phyloP scores from a whole-genome alignment of 2,797 vertebrate genomes.

The Malacoctenus gilli region DNA sequence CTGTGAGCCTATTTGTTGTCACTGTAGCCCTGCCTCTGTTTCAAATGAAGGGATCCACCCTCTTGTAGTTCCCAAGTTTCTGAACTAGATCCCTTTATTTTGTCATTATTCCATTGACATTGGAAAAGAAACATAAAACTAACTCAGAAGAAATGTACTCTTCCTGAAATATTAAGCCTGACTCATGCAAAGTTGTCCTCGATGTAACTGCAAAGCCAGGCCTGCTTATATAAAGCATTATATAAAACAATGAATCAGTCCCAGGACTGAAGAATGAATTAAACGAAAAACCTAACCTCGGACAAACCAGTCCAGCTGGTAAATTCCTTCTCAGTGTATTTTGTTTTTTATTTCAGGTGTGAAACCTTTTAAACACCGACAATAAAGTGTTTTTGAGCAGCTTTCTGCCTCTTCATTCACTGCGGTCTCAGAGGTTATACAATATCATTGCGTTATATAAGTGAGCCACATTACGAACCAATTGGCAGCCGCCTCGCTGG shows the following conservation, averaged over 20 bases:
- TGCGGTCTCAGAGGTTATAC: slow-evolving; percentile 72
- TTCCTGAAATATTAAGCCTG: no score
- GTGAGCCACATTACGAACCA: slow-evolving; percentile 76
- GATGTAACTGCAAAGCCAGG: slow-evolving; percentile 21
- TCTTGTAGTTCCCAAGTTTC: no score
- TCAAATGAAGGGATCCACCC: no score
- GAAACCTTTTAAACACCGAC: background rate
- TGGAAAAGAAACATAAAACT: no score
- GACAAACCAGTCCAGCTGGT: no score
- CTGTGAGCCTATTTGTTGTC: no score
- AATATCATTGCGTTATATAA: slow-evolving; percentile 82
- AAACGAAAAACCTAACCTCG: no score
- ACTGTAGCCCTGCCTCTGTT: no score
- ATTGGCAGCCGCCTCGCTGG: slow-evolving; percentile 36
- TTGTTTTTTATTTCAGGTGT: background rate
- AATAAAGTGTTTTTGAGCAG: slow-evolving; percentile 2
- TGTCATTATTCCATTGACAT: no score
- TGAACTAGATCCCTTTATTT: no score
- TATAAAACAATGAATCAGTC: slow-evolving; percentile 66
- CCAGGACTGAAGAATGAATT: background rate
- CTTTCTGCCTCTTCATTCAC: background rate
- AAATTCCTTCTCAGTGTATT: no score
- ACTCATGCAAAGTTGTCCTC: background rate
- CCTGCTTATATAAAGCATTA: slow-evolving; percentile 77
- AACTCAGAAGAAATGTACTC: background rate